Conservation (phyloP, 1,140 invertebrate genomes). For the Adelges cooleyi region DNA sequence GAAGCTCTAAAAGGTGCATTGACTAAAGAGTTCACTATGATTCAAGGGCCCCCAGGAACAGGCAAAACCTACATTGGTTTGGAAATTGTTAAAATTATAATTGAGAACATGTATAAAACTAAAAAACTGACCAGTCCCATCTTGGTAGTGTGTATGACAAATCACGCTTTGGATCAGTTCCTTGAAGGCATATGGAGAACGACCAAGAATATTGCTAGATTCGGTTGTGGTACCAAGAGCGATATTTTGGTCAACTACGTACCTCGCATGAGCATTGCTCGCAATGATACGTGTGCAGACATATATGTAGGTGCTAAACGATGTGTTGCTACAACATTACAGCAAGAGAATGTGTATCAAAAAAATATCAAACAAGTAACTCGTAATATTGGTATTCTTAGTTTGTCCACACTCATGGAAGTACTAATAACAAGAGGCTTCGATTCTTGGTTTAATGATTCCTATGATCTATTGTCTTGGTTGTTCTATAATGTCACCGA, state of each 20-base stretch:
- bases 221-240: constrained; percentile 5
- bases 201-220: constrained; percentile 20
- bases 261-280: background rate
- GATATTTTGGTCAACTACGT: constrained; percentile 4
- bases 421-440: background rate
- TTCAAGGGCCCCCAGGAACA: constrained; percentile 68
- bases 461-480: constrained; percentile 8
- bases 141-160: constrained; percentile 70
- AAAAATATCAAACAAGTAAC: background rate
- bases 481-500: background rate
- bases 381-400: background rate
- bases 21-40: constrained; percentile 53
- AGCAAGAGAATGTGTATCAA: background rate
- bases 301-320: background rate
- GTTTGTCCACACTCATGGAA: background rate
- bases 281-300: background rate
- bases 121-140: constrained; percentile 42
- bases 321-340: background rate
- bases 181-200: constrained; percentile 45
- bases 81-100: constrained; percentile 47
- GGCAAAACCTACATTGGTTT: constrained; percentile 67
- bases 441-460: background rate
- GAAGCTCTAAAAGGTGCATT: constrained; percentile 47
- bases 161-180: constrained; percentile 81
- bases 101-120: constrained; percentile 41